Base-by-base conservation (phyloP, 1,140 invertebrate genomes). In the Zaprionus camerounensis region DNA sequence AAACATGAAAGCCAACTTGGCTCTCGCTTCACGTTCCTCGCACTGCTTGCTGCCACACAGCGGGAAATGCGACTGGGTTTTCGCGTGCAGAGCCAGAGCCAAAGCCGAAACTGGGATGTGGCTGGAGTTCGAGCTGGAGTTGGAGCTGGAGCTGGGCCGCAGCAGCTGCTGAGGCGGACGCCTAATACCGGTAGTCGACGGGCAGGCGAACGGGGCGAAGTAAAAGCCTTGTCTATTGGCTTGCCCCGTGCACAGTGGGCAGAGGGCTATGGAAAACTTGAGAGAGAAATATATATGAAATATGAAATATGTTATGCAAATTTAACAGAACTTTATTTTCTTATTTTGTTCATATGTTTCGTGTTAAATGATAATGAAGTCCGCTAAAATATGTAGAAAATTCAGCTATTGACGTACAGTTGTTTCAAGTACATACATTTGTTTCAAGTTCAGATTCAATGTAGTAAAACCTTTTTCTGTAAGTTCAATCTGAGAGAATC, bases 151-250 rank as follows among this genome's bases (percentile, higher is more conserved):
- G 49, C 65, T 51, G 44, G 15, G 38, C 76, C 84, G 66, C 77
- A 76, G 73, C 55, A 72, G 71, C 82, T 34, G 31, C 31, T 11
- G 9, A 34, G 24, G 62, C 62, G n/a, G 7, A 22, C 26, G 51
- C 49, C 73, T 83, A 87, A 88, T 84, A 84, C 84, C 86, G 81
- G 84, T 88, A 87, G 84, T 87, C 84, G 55, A 41, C 83, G 57
- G 34, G 5, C 53, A 58, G 57, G 46, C 46, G 7, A 46, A 61
- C 71, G 62, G 49, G 17, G 71, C 63, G 49, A 69, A 53, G 57
- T 65, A 12, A 26, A 38, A 58, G 49, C 49, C 44, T 68, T 4
- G 51, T 34, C 41, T 46, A n/a, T n/a, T 17, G 41, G 26, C 31
- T 11, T 12, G 46, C 11, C 46, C 34, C 22, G n/a, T 20, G 55